Base-by-base conservation (phyloP, 2,797 vertebrate genomes). In the Sebastes baramenuke region DNA sequence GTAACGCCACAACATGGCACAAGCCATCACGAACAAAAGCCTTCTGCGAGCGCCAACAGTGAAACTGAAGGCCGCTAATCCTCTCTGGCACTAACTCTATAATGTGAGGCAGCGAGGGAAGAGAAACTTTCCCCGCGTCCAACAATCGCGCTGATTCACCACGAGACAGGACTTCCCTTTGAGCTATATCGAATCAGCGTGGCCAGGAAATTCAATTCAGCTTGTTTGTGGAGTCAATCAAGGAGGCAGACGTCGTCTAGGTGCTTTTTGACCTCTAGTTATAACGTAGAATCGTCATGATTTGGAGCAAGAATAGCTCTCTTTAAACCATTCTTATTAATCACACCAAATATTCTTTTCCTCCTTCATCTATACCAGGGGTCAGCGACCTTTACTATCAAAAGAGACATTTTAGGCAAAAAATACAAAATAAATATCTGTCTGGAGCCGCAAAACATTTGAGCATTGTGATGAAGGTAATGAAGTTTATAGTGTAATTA, bases 121-220 rank as follows among this genome's bases (percentile, higher is more conserved):
- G 58, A 76, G 12, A 84, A 89, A 72, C 70, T 36, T 36, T 78
- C 52, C 46, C 1, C 8, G 6, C 5, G 78, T n/a, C 58, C 66
- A 76, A 82, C 83, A 83, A 62, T 54, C 58, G 32, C 72, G 61
- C 34, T 8, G 24, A 78, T 82, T 87, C 84, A 67, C 67, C 49
- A 12, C 0, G 70, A 81, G 71, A 65, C 0, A 11, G 66, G 78
- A 74, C 55, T 77, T 80, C 66, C 76, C 72, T 83, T 60, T 69
- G 70, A 64, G 76, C 74, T 14, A 30, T 18, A 87, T 87, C 74
- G 8, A 72, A 91, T 92, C 83, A 86, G 65, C 4, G 10, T 1
- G 29, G 64, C 24, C 62, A 55, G 75, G 69, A 92, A 92, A 93
- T 88, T 75, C 76, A 84, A 90, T 90, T 89, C 34, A 36, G 78